A percentile compares a stretch with the other conserved stretches of the same genome.
These are phyloP conservation scores for Astyanax mexicanus DNA, from an alignment of 2,797 vertebrate genomes.

Conservation along the genomic window DNA sequence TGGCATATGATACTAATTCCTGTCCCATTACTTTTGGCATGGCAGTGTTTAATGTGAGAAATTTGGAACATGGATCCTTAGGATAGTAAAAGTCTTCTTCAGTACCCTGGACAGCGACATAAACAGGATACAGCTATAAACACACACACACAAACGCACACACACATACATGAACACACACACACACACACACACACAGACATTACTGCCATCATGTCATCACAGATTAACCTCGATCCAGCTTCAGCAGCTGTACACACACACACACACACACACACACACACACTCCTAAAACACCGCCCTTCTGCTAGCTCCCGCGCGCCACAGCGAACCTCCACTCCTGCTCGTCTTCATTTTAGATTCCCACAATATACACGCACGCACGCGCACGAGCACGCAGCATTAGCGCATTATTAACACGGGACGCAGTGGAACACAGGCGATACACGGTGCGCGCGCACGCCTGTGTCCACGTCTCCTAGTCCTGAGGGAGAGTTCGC, in stretches of 20 bases:
- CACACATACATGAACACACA: too few species aligned
- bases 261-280: background rate
- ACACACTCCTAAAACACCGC: background rate
- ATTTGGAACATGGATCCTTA: too few species aligned
- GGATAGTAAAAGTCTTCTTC: slow-evolving; percentile 31
- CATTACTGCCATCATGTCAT: slow-evolving; percentile 36
- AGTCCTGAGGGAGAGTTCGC: background rate
- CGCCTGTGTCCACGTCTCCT: too few species aligned
- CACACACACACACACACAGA: background rate
- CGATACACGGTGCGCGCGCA: background rate
- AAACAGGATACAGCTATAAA: too few species aligned
- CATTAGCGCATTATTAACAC: background rate
- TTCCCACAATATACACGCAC: too few species aligned
- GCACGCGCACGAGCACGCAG: slow-evolving; percentile 1
- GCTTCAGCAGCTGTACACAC: background rate
- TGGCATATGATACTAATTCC: too few species aligned
- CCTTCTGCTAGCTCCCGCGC: background rate
- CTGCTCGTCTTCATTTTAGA: too few species aligned
- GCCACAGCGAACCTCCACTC: background rate
- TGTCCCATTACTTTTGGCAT: too few species aligned
- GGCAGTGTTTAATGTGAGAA: too few species aligned
- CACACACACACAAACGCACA: too few species aligned
- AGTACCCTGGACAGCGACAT: slow-evolving; percentile 57
- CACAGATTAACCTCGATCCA: slow-evolving; percentile 56
- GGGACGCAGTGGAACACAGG: too few species aligned